phyloP scores from a whole-genome alignment of 2,888 invertebrate genomes.

The Andrena bicolor region DNA sequence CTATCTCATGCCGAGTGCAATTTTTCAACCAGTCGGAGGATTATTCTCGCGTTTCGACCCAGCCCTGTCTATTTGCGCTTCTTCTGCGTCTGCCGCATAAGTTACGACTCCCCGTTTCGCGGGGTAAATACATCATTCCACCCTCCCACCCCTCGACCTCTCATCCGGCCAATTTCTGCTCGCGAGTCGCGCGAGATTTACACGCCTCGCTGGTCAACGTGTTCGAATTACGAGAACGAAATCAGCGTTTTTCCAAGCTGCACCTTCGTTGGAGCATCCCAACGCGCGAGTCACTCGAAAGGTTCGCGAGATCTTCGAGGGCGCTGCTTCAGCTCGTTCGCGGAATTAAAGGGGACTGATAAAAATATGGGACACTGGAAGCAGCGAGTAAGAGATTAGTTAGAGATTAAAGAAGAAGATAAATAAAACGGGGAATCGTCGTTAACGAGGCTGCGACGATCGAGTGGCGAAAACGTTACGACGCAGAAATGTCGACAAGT shows the following conservation, averaged over 20 bases:
- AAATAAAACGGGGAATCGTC: not conserved
- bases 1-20: constrained; percentile 27
- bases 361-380: not conserved
- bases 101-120: constrained; percentile 51
- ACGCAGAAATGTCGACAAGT: not conserved
- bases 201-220: not conserved
- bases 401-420: not conserved
- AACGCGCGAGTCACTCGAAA: not conserved
- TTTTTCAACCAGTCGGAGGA: constrained; percentile 55
- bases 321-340: constrained; percentile 1
- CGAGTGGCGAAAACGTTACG: not conserved
- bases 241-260: not conserved
- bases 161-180: constrained; percentile 61
- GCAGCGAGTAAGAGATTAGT: not conserved
- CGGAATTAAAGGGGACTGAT: not conserved
- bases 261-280: not conserved
- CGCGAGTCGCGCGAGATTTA: constrained; percentile 44
- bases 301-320: not conserved
- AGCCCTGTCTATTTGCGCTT: constrained; percentile 62
- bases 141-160: constrained; percentile 5
- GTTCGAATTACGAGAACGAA: not conserved
- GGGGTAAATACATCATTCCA: constrained; percentile 62
- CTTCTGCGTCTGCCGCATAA: constrained; percentile 52
- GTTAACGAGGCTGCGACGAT: not conserved
- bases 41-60: constrained; percentile 62